Evolutionary conservation across 2,797 vertebrate species (phyloP).

Genomic region (Holocentrus rufus): DNA sequence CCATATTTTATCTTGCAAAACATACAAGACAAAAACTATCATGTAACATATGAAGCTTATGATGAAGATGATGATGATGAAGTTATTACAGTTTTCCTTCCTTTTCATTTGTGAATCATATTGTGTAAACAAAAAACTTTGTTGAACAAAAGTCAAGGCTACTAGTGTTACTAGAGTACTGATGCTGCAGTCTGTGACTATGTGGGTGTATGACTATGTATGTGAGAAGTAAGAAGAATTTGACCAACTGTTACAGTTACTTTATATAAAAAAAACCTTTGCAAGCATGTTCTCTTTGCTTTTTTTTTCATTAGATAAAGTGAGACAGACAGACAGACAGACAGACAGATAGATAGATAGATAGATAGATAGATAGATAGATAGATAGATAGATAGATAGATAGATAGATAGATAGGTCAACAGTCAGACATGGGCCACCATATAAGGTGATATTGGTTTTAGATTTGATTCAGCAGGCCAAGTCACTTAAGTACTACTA

Average conservation of each 20-base stretch:
- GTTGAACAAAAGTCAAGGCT: slow-evolving; percentile 75
- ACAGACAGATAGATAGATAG: neutral
- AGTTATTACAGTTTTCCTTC: slow-evolving; percentile 62
- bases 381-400: no score
- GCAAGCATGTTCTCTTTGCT: slow-evolving; percentile 55
- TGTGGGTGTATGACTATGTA: slow-evolving; percentile 81
- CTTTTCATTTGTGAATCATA: slow-evolving; percentile 77
- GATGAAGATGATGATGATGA: slow-evolving; percentile 50
- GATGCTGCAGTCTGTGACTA: slow-evolving; percentile 76
- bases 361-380: no score
- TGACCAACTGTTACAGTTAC: slow-evolving; percentile 82
- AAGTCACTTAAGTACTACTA: no score
- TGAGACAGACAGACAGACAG: no score
- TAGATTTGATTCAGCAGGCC: no score
- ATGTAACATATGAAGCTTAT: slow-evolving; percentile 70
- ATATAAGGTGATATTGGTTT: no score
- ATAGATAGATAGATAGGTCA: no score
- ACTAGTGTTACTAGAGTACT: slow-evolving; percentile 74
- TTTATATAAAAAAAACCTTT: slow-evolving; percentile 83
- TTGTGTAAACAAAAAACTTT: slow-evolving; percentile 73
- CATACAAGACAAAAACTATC: slow-evolving; percentile 65
- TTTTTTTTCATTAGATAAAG: slow-evolving; percentile 33
- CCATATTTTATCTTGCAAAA: slow-evolving; percentile 77
- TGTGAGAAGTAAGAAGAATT: slow-evolving; percentile 78
- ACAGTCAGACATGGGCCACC: no score